Base-by-base conservation (phyloP, 2,888 invertebrate genomes). In the Trichogramma dendrolimi region DNA sequence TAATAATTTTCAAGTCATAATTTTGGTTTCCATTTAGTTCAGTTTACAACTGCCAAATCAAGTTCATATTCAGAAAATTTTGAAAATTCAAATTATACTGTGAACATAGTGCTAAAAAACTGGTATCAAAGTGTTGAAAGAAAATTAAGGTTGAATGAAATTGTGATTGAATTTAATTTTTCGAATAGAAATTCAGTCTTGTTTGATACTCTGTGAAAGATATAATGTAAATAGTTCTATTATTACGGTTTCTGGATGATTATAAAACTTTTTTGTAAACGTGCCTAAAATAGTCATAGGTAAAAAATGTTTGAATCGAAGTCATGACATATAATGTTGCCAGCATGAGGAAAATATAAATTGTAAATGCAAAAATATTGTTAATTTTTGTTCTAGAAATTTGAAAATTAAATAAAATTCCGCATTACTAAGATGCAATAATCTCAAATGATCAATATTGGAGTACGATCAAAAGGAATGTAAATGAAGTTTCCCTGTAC, bases 401-500 rank as follows among this genome's bases (percentile, higher is more conserved):
- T 27, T 27, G 27, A 27, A 27, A 27, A 27, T 27, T 27, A 27
- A 27, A 27, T 27, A 27, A 27, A 27, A 27, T 27, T 27, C 27
- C 3, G 27, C 27, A 27, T 27, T 27, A 27, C 27, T 27, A 27
- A 27, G 2, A 27, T 27, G 27, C 27, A 27, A 27, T 27, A 27
- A 27, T 27, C 27, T 27, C 47, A 48, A 55, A 49, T 61, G 47
- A 56, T 61, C 55, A 53, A 51, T 50, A 51, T 51, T 42, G 44
- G 40, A 11, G 50, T 61, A 27, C 50, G 56, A 61, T 64, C 41
- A 48, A 63, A 54, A 49, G 60, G 66, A 69, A 70, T 68, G 64
- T 66, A 63, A 67, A 68, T 70, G 42, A 58, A 69, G 72, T 74
- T 73, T 70, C 71, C 62, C 67, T 77, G 77, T 77, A 77, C 75